Evolutionary conservation across 2,113 vertebrate species (phyloP).

Genomic region (Uropsilus gracilis): DNA sequence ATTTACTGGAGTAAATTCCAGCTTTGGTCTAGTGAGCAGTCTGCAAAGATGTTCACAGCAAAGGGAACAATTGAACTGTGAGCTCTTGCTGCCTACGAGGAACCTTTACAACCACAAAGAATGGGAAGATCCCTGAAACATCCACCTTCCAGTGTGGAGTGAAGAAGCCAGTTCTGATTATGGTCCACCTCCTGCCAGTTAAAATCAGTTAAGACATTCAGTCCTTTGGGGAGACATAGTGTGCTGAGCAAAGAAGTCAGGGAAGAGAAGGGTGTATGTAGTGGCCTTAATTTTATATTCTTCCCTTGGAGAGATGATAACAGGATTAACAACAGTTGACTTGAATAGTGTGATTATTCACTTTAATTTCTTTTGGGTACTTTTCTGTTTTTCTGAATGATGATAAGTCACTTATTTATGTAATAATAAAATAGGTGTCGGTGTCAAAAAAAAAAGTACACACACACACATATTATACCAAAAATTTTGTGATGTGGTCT

Average conservation of each 20-base stretch:
- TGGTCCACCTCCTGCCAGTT: neutral
- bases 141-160: neutral
- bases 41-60: conserved; percentile 95
- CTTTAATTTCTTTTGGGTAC: neutral
- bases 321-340: too few relatives aligned
- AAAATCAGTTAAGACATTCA: neutral
- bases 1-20: conserved; percentile 96
- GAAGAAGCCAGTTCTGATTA: neutral
- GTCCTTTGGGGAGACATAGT: neutral
- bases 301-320: too few relatives aligned
- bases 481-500: neutral
- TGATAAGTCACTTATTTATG: neutral
- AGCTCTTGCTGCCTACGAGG: conserved; percentile 42
- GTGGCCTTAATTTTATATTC: too few relatives aligned
- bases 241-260: neutral
- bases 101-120: neutral
- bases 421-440: neutral
- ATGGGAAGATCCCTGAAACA: neutral
- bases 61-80: conserved; percentile 94
- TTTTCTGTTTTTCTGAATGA: neutral
- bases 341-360: too few relatives aligned
- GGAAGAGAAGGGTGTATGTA: neutral
- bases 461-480: neutral
- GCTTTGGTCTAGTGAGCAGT: conserved; percentile 93
- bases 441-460: too few relatives aligned